These are phyloP conservation scores for Sylvilagus floridanus DNA, from an alignment of 2,797 vertebrate genomes.

Conservation along the genomic window DNA sequence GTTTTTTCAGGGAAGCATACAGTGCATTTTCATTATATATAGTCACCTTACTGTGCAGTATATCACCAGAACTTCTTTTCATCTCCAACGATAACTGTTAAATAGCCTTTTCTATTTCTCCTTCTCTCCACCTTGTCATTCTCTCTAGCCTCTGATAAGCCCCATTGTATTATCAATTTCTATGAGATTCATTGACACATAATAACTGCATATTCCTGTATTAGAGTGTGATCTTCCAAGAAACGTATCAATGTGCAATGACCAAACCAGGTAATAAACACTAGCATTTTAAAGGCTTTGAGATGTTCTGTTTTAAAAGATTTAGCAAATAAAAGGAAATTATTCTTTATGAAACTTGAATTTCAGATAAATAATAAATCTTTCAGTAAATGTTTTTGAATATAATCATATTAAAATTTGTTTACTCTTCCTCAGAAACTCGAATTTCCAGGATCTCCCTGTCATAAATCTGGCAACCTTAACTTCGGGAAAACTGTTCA, in stretches of 20 bases:
- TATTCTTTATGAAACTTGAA: not conserved
- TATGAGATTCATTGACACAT: not conserved
- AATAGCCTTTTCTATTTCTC: no score
- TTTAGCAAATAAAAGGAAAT: not conserved
- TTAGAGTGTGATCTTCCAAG: not conserved
- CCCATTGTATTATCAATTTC: no score
- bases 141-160: no score
- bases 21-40: no score
- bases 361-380: conserved; percentile 6
- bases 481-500: conserved; percentile 14
- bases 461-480: not conserved
- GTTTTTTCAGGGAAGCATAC: no score
- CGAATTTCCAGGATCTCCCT: not conserved
- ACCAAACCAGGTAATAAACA: not conserved
- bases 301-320: not conserved
- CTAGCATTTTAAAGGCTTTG: not conserved
- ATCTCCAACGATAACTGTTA: no score
- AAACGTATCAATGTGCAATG: not conserved
- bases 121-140: no score
- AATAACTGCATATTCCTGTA: not conserved
- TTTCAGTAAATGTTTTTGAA: conserved; percentile 41
- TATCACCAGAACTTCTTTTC: no score
- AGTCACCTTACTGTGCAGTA: no score
- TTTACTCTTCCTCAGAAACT: conserved; percentile 50
- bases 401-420: not conserved